Base-by-base conservation (phyloP, 2,113 vertebrate species). In the Notothenia coriiceps region DNA sequence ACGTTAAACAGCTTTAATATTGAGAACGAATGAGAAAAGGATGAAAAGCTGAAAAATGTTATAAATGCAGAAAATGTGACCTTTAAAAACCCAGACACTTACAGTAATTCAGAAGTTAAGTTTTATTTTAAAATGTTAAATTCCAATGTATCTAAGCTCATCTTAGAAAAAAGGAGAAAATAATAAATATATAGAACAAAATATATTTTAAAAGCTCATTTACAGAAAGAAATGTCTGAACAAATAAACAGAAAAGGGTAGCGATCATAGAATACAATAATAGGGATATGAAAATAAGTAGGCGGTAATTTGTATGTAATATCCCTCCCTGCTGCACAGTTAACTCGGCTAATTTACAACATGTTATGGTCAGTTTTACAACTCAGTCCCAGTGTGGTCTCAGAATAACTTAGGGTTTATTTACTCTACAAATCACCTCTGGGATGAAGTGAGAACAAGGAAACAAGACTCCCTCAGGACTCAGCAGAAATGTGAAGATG, bases 321-420 rank as follows among this genome's bases (percentile, higher is more conserved):
- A 59, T 59, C 2, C 9, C 20, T 54, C 61, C 47, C 51, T 61
- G 6, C n/a, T 29, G 61, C 43, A 52, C 46, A 62, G 40, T 63
- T 65, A 77, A 66, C 57, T 62, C 8, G 43, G 52, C 18, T 55
- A 69, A 70, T 74, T 77, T 77, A 82, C 62, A 65, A 15, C 70
- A 67, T 73, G 70, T 82, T 75, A 82, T 65, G 52, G 44, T 63
- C 67, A 54, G 47, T 79, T 83, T 77, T 61, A 81, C 49, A 68
- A 44, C 47, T 61, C 22, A 18, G n/a, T 15, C 44, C 51, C 67
- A 17, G 22, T 54, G 61, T 55, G 70, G 56, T 70, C 51, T 82
- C 18, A 76, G 10, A 62, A 78, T 56, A 76, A 78, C 55, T 33
- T 47, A 13, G 10, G 13, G 40, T 14, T 64, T 76, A 74, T 79